Evolutionary conservation across 2,113 vertebrate genomes (phyloP).

Genomic region (Rhea americana): DNA sequence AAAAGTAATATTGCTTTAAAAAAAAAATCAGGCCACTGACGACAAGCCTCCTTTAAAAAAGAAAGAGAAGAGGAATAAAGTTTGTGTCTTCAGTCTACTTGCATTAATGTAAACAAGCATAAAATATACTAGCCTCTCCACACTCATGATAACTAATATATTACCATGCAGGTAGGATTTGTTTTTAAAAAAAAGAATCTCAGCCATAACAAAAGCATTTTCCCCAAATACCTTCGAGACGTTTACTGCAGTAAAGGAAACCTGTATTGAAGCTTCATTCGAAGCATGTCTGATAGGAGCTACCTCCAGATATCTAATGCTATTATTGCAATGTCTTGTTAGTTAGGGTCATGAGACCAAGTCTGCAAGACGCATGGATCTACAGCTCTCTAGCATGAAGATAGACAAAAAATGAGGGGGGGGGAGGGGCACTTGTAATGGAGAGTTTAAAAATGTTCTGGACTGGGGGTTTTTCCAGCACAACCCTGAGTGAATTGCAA

Average conservation of each 20-base stretch:
- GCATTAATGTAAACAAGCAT: neutral
- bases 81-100: neutral
- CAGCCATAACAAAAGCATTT: neutral
- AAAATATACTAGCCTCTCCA: neutral
- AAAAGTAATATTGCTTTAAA: neutral
- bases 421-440: neutral
- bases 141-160: neutral
- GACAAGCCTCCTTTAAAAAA: neutral
- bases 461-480: neutral
- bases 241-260: neutral
- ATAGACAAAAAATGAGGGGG: neutral
- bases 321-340: neutral
- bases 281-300: neutral
- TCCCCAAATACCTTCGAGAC: neutral
- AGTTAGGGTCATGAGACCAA: neutral
- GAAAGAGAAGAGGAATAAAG: neutral
- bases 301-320: neutral
- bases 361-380: neutral
- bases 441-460: neutral
- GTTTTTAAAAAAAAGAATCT: neutral
- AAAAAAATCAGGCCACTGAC: neutral
- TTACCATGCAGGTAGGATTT: neutral
- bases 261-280: neutral
- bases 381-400: neutral
- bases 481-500: neutral